These are phyloP conservation scores for Hemithea aestivaria DNA, from an alignment of 2,888 invertebrate genomes.

Conservation along the genomic window DNA sequence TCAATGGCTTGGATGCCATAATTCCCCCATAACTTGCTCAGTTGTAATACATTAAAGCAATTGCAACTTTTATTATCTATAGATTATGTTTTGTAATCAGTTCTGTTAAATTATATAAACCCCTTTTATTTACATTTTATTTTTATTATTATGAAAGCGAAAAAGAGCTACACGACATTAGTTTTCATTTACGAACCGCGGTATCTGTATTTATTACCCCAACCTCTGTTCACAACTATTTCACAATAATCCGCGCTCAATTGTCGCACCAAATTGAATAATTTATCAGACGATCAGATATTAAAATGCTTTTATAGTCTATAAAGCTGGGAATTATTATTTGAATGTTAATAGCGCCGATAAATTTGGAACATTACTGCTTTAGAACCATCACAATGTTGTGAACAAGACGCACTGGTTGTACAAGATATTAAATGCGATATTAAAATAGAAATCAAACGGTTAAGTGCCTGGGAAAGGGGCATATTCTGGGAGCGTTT, in stretches of 20 bases:
- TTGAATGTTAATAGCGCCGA: slow-evolving; percentile 67
- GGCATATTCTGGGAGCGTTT: slow-evolving; percentile 6
- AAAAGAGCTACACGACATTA: too few relatives aligned
- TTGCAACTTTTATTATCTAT: too few relatives aligned
- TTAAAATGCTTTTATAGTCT: slow-evolving; percentile 68
- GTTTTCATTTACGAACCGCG: too few relatives aligned
- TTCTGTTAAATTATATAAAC: too few relatives aligned
- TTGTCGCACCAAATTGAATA: slow-evolving; percentile 52
- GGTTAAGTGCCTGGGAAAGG: slow-evolving; percentile 14
- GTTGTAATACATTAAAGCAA: too few relatives aligned
- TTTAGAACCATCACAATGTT: slow-evolving; percentile 48
- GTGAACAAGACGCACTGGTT: slow-evolving; percentile 20
- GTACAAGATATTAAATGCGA: slow-evolving; percentile 18
- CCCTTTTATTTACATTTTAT: too few relatives aligned
- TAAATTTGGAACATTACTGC: slow-evolving; percentile 57
- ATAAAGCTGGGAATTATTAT: slow-evolving; percentile 70
- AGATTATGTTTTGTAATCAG: too few relatives aligned
- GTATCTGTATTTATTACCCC: too few relatives aligned
- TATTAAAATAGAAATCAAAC: slow-evolving; percentile 20
- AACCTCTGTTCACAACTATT: too few relatives aligned
- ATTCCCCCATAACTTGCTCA: too few relatives aligned
- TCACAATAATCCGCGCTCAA: slow-evolving; percentile 12
- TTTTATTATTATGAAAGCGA: too few relatives aligned
- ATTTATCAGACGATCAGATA: slow-evolving; percentile 64
- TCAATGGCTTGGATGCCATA: too few relatives aligned